Base-by-base conservation (phyloP, 2,113 vertebrate genomes). In the Tauraco erythrolophus region DNA sequence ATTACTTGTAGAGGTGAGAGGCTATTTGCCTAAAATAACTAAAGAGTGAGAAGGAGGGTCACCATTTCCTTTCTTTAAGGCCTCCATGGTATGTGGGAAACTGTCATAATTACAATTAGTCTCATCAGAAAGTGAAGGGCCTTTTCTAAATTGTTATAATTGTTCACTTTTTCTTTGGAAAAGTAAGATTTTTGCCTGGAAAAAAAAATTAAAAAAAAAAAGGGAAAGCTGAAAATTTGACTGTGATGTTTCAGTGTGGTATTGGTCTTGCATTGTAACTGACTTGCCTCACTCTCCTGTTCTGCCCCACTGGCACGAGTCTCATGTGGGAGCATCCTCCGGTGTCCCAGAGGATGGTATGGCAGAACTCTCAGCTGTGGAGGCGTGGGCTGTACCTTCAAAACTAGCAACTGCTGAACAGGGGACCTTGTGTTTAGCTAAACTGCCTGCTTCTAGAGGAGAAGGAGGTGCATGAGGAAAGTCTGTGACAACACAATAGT, bases 241-340 rank as follows among this genome's bases (percentile, higher is more conserved):
- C 33, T 14, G 12, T 65, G 51, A 43, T 13, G 37, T 51, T 39
- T 14, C 48, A 57, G 6, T 57, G 17, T 28, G 3, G 6, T n/a
- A 15, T 45, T 60, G 33, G 6, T 17, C 78, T 68, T 89, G 25
- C 6, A 0, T 16, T 80, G 19, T 33, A 66, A 41, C 7, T 43
- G 17, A 27, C 13, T 71, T 56, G 13, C 7, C 50, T 80, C 39
- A 48, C n/a, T 71, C 2, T 0, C 6, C 17, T 17, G 1, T 27
- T 75, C 62, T 84, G n/a, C 15, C 4, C 6, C 16, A 24, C 28
- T 24, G 21, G n/a, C 0, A 0, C 2, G 18, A 8, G 6, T 82
- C 4, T 14, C 27, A 6, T 15, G 5, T 76, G 19, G 16, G 31
- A 51, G 41, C 46, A 61, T 46, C 37, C 35, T 41, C 46, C 43